phyloP scores from a whole-genome alignment of 2,113 vertebrate genomes.

The Pomatorhinus ruficollis region DNA sequence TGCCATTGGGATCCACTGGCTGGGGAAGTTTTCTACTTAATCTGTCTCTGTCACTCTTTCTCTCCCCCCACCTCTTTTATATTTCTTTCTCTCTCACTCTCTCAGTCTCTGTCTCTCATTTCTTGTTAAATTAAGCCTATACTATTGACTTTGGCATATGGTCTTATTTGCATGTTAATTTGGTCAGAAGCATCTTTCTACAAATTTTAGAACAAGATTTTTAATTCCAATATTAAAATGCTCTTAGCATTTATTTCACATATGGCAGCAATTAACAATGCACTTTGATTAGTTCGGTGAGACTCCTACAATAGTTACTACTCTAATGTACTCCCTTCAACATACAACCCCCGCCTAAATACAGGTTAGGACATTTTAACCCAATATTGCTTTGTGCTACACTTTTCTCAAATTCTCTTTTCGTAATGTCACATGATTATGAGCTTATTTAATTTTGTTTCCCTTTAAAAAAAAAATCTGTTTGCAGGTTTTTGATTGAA shows the following conservation, averaged over 20 bases:
- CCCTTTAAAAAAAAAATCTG: not conserved
- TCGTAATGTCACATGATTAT: not conserved
- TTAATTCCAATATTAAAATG: not conserved
- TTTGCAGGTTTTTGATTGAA: not conserved
- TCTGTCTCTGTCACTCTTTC: too few relatives aligned
- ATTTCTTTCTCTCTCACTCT: too few relatives aligned
- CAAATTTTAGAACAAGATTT: not conserved
- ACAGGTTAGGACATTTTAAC: not conserved
- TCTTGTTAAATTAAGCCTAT: too few relatives aligned
- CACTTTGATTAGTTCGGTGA: not conserved
- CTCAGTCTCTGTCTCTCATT: not conserved
- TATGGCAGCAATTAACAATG: not conserved
- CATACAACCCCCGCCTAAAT: not conserved
- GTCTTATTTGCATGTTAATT: not conserved
- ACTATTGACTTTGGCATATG: not conserved
- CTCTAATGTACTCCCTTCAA: not conserved
- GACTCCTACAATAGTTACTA: not conserved
- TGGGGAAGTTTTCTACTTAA: too few relatives aligned
- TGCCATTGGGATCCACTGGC: too few relatives aligned
- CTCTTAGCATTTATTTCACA: not conserved
- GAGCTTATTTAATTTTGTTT: not conserved
- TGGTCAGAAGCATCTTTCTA: accelerated
- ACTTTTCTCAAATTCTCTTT: not conserved
- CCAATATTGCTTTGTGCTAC: not conserved
- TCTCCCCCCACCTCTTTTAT: too few relatives aligned